Evolutionary conservation across 2,113 vertebrate species (phyloP), one percentile per base, ranked within the genome.

Genomic region (Neolamprologus toae): DNA sequence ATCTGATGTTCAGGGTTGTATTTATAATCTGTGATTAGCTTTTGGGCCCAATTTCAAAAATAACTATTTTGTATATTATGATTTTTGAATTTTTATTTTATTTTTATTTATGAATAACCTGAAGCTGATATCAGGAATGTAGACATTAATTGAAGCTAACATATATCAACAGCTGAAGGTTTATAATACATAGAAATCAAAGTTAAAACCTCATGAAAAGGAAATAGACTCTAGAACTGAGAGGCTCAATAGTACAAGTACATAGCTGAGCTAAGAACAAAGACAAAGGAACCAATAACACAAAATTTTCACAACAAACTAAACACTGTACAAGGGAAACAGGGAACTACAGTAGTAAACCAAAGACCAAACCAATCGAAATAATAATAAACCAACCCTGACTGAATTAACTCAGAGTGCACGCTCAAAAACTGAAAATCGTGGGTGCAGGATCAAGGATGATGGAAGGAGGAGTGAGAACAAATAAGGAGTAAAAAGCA

Each of bases 191-290:
- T 68, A n/a, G 10, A 68, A 68, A 68, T 68, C 63, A 68, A 68
- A 68, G 11, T 37, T 0, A 21, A 40, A 68, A 21, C 3, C 19
- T 0, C 33, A 2, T 21, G 33, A 68, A 0, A 63, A 63, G 31
- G 2, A 63, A 63, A 35, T 3, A 63, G 59, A 63, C 3, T 63
- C 59, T 63, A 63, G 61, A 66, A 66, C 61, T 5, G 61, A n/a
- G 61, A 37, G 17, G 33, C 19, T 66, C 10, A 13, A 66, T 0
- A 37, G 17, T 37, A 66, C 17, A 5, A n/a, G 19, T 37, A 37
- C 17, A 37, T 14, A 5, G 3, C 13, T 37, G 11, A 40, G 19
- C 19, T 8, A 21, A 40, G 19, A 13, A 68, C 33, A 68, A 37
- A 37, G 19, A 68, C 2, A 37, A n/a, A 13, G 4, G 33, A 68